A percentile compares a stretch with the other conserved stretches of the same genome.
phyloP scores from a whole-genome alignment of 2,888 invertebrate genomes.

The Acanthacorydalis orientalis region DNA sequence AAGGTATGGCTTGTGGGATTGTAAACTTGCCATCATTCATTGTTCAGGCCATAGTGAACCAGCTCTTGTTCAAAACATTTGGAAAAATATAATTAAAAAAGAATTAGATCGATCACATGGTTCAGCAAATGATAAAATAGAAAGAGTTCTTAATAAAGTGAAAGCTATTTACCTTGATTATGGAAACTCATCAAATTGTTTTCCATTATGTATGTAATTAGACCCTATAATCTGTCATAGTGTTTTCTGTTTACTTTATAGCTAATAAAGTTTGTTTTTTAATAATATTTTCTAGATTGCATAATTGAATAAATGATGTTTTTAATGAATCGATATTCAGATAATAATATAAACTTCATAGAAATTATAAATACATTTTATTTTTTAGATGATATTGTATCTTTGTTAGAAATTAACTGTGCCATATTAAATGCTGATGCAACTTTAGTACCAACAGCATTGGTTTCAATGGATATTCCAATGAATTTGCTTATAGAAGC shows the following conservation, averaged over 20 bases:
- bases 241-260: too few relatives aligned
- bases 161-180: slow-evolving; percentile 62
- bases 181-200: slow-evolving; percentile 67
- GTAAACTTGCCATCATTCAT: slow-evolving; percentile 86
- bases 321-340: too few relatives aligned
- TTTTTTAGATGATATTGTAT: slow-evolving; percentile 1
- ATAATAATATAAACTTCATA: too few relatives aligned
- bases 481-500: slow-evolving; percentile 63
- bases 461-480: slow-evolving; percentile 61
- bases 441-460: slow-evolving; percentile 57
- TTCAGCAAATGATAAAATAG: slow-evolving; percentile 39
- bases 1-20: slow-evolving; percentile 77
- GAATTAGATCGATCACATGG: slow-evolving; percentile 35
- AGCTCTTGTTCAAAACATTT: slow-evolving; percentile 73
- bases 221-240: too few relatives aligned
- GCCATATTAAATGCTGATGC: slow-evolving; percentile 54
- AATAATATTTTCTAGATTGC: background rate
- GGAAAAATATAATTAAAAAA: slow-evolving; percentile 65
- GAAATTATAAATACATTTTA: too few relatives aligned
- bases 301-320: too few relatives aligned
- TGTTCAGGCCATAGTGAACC: slow-evolving; percentile 87
- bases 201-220: slow-evolving; percentile 55
- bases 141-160: slow-evolving; percentile 58
- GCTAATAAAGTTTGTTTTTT: background rate
- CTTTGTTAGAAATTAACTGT: slow-evolving; percentile 49